Percentiles rank a stretch among this genome's conserved stretches.
phyloP scores from a whole-genome alignment of 1,140 invertebrate genomes.

The Bombus soroeensis region DNA sequence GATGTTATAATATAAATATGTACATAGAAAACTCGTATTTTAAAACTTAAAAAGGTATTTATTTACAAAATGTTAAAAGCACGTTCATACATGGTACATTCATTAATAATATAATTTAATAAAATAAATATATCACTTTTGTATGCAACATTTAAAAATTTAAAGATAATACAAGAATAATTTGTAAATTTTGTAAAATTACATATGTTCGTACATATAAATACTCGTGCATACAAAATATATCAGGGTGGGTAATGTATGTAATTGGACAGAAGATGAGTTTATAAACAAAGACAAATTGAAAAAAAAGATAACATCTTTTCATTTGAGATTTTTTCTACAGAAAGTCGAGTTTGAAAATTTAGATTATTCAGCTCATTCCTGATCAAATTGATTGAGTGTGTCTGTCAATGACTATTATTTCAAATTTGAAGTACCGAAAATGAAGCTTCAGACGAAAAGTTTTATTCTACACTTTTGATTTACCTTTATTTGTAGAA shows the following conservation, averaged over 20 bases:
- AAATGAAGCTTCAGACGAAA: background rate
- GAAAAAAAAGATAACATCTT: background rate
- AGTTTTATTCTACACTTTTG: background rate
- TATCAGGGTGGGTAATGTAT: background rate
- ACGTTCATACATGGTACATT: background rate
- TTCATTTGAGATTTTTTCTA: background rate
- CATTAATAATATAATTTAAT: background rate
- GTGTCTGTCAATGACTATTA: background rate
- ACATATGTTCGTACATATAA: background rate
- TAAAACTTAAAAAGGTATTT: slow-evolving; percentile 15
- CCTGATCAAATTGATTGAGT: background rate
- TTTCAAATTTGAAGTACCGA: background rate
- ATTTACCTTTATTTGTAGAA: background rate
- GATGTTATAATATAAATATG: slow-evolving; percentile 14
- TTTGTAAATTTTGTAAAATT: slow-evolving; percentile 7
- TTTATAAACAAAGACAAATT: background rate
- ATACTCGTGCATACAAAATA: background rate
- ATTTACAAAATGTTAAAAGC: slow-evolving; percentile 15
- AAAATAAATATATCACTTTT: background rate
- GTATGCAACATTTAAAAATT: background rate
- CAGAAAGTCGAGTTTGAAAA: background rate
- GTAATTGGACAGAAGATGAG: background rate
- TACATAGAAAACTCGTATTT: slow-evolving; percentile 36
- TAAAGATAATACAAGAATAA: background rate
- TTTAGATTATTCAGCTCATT: background rate